Conservation (phyloP, 2,888 invertebrate species). For the Ichneumoninae sp. region DNA sequence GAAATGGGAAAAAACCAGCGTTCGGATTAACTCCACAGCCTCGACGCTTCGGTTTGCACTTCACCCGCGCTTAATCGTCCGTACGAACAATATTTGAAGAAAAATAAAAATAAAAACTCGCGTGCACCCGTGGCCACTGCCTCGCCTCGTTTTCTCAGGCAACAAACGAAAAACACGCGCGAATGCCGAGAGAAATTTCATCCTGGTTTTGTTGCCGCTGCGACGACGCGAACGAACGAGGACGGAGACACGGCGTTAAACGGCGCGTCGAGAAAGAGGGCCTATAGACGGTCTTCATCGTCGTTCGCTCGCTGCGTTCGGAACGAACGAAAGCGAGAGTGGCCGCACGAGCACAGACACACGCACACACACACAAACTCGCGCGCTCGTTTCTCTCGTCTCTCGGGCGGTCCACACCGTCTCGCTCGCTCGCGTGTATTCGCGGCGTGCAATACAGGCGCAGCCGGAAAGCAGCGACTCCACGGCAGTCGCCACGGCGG, state of each 20-base stretch:
- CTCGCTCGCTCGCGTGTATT: slow-evolving; percentile 39
- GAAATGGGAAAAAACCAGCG: not conserved
- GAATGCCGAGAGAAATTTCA: slow-evolving; percentile 50
- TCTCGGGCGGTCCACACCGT: slow-evolving; percentile 45
- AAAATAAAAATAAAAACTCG: slow-evolving; percentile 6
- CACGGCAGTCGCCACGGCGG: slow-evolving; percentile 44
- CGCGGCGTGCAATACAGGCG: slow-evolving; percentile 32
- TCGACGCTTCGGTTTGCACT: not conserved
- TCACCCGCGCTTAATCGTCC: slow-evolving; percentile 9
- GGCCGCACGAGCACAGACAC: slow-evolving; percentile 38
- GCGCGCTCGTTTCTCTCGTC: slow-evolving; percentile 58
- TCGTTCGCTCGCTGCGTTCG: slow-evolving; percentile 50
- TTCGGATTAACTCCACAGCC: not conserved
- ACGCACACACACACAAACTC: slow-evolving; percentile 61
- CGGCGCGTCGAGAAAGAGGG: slow-evolving; percentile 45
- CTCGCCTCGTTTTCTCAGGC: slow-evolving; percentile 22
- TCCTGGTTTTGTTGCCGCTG: slow-evolving; percentile 51
- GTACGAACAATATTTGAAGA: not conserved
- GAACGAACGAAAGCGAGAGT: slow-evolving; percentile 80
- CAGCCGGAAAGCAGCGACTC: slow-evolving; percentile 32
- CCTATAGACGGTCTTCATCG: slow-evolving; percentile 51
- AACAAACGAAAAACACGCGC: slow-evolving; percentile 48
- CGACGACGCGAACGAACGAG: slow-evolving; percentile 61
- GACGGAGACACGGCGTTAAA: slow-evolving; percentile 41
- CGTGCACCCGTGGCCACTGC: slow-evolving; percentile 1